Base-by-base conservation (phyloP, 2,797 vertebrate genomes). In the Coilia nasus region DNA sequence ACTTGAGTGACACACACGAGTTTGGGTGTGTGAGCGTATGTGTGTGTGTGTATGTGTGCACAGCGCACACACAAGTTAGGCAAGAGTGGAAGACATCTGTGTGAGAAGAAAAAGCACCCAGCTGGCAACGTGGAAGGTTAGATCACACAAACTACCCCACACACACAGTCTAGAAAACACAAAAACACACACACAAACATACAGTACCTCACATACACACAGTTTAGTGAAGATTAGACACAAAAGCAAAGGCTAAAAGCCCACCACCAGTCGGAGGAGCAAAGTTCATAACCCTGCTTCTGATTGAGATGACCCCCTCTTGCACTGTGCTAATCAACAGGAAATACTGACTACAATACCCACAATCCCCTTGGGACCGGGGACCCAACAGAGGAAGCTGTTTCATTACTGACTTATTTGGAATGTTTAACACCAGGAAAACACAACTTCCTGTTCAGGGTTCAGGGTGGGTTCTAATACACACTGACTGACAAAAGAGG, bases 191-290 rank as follows among this genome's bases (percentile, higher is more conserved):
- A 86, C 56, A 83, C 80, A 88, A 84, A 64, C 85, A 87, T 85
- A 82, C n/a, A 82, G 89, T 17, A 57, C 10, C 9, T 67, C 31
- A 87, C 46, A 86, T 41, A 87, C 35, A 82, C 21, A 82, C 57
- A 86, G 88, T 83, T 82, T 81, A 87, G 60, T 35, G 10, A 81
- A 82, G 81, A 89, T 87, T 89, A 90, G 78, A 89, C 71, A 85
- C 80, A 83, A 50, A 90, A 83, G 75, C 54, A 81, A 14, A 12
- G 78, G 59, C 64, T 67, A 78, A 60, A n/a, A 57, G 83, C 81
- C 82, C 41, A 86, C 31, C 87, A 89, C 86, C 85, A 14, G 93
- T 90, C 90, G 89, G 89, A 90, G 92, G 89, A 93, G 86, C 82
- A 47, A 12, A 3, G 54, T 59, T 80, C 83, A 28, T 15, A 23